A percentile compares a stretch with the other conserved stretches of the same genome.
Evolutionary conservation across 1,140 invertebrate species (phyloP).

Genomic region (Apis florea): DNA sequence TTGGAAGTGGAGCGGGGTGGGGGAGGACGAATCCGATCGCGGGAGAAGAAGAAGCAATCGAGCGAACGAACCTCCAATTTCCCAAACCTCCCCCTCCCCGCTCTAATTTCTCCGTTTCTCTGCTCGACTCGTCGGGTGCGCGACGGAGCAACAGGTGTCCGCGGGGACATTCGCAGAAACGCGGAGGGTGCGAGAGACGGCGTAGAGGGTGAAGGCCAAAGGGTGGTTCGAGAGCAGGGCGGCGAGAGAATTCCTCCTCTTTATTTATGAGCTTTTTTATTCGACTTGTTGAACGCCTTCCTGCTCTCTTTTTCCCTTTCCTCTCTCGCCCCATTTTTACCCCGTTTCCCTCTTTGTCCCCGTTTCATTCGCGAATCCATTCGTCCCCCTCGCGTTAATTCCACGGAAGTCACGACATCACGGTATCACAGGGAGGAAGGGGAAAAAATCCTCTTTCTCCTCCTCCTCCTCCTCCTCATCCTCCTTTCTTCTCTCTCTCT

Average conservation of each 20-base stretch:
- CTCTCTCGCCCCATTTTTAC: slow-evolving; percentile 4
- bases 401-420: not conserved
- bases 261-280: slow-evolving; percentile 82
- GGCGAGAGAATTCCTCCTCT: slow-evolving; percentile 73
- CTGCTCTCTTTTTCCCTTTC: slow-evolving; percentile 36
- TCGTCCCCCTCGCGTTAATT: slow-evolving; percentile 5
- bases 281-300: slow-evolving; percentile 79
- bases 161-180: slow-evolving; percentile 81
- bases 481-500: slow-evolving; percentile 9
- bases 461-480: no score
- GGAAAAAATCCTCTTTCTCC: not conserved
- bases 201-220: slow-evolving; percentile 53
- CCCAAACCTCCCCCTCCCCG: slow-evolving; percentile 13
- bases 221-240: slow-evolving; percentile 65
- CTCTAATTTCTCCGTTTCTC: slow-evolving; percentile 59
- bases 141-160: slow-evolving; percentile 78
- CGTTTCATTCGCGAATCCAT: not conserved
- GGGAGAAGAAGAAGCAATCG: slow-evolving; percentile 46
- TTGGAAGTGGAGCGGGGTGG: no score
- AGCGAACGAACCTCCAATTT: slow-evolving; percentile 64
- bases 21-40: no score
- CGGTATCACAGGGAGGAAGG: not conserved
- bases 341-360: not conserved
- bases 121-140: slow-evolving; percentile 53
- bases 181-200: slow-evolving; percentile 70